phyloP scores from a whole-genome alignment of 2,888 invertebrate species.

The Pyrrhia umbra region DNA sequence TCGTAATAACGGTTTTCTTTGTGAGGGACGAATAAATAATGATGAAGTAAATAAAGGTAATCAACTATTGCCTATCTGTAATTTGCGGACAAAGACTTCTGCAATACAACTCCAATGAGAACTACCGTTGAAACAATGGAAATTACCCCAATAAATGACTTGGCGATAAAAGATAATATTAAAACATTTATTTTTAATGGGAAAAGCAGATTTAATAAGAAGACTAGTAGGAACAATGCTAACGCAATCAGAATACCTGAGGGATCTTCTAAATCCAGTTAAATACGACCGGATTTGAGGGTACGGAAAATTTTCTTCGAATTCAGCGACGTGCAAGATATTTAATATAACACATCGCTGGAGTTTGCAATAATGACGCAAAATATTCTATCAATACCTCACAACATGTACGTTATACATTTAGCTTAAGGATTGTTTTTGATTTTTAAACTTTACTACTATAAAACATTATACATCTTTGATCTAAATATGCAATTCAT shows the following conservation, averaged over 20 bases:
- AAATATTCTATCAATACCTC: background rate
- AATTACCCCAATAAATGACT: background rate
- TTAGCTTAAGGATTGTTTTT: background rate
- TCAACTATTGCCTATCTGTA: background rate
- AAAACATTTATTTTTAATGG: background rate
- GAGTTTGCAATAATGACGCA: background rate
- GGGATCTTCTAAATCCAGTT: conserved; percentile 19
- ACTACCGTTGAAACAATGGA: background rate
- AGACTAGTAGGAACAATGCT: conserved; percentile 5
- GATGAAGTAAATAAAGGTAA: conserved; percentile 15
- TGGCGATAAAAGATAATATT: background rate
- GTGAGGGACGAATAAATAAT: background rate
- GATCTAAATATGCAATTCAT: conserved; percentile 8
- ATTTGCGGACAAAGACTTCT: conserved; percentile 3
- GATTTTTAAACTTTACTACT: background rate
- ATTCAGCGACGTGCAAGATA: conserved; percentile 30
- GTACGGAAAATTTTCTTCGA: conserved; percentile 2
- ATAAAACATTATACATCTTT: background rate
- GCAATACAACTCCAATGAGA: background rate
- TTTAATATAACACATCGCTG: conserved; percentile 22
- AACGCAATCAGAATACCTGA: conserved; percentile 22
- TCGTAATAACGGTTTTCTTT: conserved; percentile 21
- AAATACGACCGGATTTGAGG: conserved; percentile 12
- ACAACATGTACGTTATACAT: background rate
- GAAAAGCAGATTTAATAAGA: background rate